These are phyloP conservation scores for Microplitis manilae DNA, from an alignment of 2,888 invertebrate genomes.

Conservation along the genomic window DNA sequence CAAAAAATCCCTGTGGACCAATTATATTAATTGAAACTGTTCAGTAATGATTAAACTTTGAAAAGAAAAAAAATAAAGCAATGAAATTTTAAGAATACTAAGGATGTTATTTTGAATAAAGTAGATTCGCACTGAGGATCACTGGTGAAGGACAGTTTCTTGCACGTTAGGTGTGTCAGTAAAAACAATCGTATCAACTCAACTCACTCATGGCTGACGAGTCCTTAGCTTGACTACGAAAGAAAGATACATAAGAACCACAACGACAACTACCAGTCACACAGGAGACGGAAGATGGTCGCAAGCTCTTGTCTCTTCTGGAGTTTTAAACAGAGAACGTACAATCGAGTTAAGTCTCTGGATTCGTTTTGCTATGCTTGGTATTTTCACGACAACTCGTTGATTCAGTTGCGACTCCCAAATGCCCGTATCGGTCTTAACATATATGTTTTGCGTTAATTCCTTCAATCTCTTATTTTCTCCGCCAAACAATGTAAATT, in stretches of 20 bases:
- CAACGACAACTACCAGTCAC: conserved; percentile 47
- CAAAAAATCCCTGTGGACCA: too few species aligned
- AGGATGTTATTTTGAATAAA: conserved; percentile 12
- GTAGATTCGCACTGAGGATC: conserved; percentile 57
- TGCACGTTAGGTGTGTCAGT: conserved; percentile 66
- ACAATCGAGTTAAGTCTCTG: conserved; percentile 32
- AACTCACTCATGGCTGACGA: conserved; percentile 60
- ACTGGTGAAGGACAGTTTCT: conserved; percentile 69
- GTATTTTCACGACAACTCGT: conserved; percentile 68
- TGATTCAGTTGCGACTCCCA: conserved; percentile 65
- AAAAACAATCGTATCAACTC: conserved; percentile 70
- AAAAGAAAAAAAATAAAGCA: too few species aligned
- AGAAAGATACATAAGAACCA: background rate
- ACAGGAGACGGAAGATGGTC: conserved; percentile 48
- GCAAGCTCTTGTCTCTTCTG: conserved; percentile 47
- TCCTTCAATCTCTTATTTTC: conserved; percentile 31
- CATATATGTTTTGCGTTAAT: conserved; percentile 58
- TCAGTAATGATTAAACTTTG: too few species aligned
- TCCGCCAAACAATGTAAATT: background rate
- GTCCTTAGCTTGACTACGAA: conserved; percentile 38
- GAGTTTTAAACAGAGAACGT: background rate
- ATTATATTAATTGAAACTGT: too few species aligned
- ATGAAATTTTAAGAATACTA: background rate
- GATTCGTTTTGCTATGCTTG: conserved; percentile 66
- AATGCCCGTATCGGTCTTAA: conserved; percentile 64